Conservation (phyloP, 2,888 invertebrate species). For the Blastobasis lacticolella region DNA sequence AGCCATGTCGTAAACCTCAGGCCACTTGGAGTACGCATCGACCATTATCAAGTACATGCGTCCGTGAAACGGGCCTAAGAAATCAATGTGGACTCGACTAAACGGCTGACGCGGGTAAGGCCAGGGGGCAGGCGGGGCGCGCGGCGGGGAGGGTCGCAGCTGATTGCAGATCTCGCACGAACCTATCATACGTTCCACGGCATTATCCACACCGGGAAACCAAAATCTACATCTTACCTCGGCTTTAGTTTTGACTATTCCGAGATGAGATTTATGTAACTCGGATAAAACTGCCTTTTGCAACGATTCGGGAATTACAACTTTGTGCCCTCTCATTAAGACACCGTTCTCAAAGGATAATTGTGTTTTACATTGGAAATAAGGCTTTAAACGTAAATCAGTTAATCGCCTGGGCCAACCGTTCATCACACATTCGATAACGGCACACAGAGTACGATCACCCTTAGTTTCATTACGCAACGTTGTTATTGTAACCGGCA, state of each 20-base stretch:
- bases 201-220: constrained; percentile 5
- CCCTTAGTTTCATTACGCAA: constrained; percentile 8
- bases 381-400: constrained; percentile 11
- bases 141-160: no score
- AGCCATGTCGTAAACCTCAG: constrained; percentile 2
- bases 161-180: constrained; percentile 9
- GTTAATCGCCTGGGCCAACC: constrained; percentile 15
- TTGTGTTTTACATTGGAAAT: constrained; percentile 10
- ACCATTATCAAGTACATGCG: constrained; percentile 9
- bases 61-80: constrained; percentile 6
- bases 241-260: constrained; percentile 21
- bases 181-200: constrained; percentile 13
- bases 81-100: constrained; percentile 9
- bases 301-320: constrained; percentile 16
- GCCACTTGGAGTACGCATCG: constrained; percentile 10
- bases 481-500: constrained; percentile 11
- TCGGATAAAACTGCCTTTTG: constrained; percentile 8
- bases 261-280: constrained; percentile 17
- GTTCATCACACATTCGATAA: constrained; percentile 7
- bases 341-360: constrained; percentile 18
- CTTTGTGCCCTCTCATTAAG: constrained; percentile 19
- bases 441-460: constrained; percentile 6
- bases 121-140: no score
- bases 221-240: constrained; percentile 20
- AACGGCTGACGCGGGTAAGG: no score